Evolutionary conservation across 2,797 vertebrate species (phyloP).

Genomic region (Myripristis murdjan): DNA sequence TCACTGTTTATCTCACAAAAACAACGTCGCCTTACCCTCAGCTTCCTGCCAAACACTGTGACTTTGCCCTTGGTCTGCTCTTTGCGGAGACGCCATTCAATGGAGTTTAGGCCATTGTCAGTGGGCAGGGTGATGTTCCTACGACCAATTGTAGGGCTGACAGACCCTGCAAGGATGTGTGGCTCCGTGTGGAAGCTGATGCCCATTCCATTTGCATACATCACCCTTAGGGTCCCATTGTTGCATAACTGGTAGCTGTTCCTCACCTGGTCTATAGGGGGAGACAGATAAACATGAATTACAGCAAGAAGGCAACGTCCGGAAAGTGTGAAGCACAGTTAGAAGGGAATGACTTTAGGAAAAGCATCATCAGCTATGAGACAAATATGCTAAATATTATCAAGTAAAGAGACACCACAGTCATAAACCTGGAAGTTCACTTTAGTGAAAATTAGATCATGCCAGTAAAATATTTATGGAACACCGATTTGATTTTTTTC

Average conservation of each 20-base stretch:
- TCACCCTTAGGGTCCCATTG: conserved; percentile 97
- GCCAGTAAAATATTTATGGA: conserved; percentile 43
- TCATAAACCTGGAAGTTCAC: conserved; percentile 16
- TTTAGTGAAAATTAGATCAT: conserved; percentile 33
- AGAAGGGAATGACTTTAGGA: not conserved
- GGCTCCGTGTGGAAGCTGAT: conserved; percentile 99
- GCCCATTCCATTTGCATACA: conserved; percentile 99
- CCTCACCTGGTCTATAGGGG: conserved; percentile 95
- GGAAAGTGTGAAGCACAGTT: not conserved
- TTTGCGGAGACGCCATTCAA: conserved; percentile 98
- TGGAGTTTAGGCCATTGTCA: conserved; percentile 98
- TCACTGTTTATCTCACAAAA: not conserved
- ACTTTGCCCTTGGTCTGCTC: conserved; percentile 98
- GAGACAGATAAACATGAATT: conserved; percentile 30
- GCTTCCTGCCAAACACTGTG: conserved; percentile 98
- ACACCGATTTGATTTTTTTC: conserved; percentile 15
- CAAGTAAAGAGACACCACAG: conserved; percentile 12
- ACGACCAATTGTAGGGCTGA: conserved; percentile 97
- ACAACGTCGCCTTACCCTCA: conserved; percentile 89
- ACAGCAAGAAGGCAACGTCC: not conserved
- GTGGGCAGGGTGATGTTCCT: conserved; percentile 98
- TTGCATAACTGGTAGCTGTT: conserved; percentile 99
- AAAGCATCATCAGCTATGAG: not conserved
- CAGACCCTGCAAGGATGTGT: conserved; percentile 96
- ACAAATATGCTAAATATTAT: no score